Evolutionary conservation across 2,113 vertebrate genomes (phyloP), one percentile per base, ranked within the genome.

Genomic region (Cyprinus carpio): DNA sequence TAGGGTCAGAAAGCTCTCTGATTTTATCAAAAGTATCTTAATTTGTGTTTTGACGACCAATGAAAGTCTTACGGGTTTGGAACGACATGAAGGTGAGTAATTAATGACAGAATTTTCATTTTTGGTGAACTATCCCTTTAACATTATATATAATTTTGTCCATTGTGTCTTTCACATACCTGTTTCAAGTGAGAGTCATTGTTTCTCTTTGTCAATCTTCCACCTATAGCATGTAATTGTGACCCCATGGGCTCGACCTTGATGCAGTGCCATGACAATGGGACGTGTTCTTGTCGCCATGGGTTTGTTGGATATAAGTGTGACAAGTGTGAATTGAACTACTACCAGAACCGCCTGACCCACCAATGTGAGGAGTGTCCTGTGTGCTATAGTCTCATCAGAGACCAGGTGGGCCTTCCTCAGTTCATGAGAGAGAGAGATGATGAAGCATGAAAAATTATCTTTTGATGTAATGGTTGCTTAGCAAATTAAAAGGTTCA

Each of bases 281-380:
- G 96, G 81, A 97, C 97, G 0, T 99, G 98, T 81, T 84, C 89
- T 62, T 99, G 97, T 88, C 94, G 51, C 34, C 91, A 91, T 0
- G 97, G 98, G 87, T 98, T 98, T 0, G 87, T 94, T 89, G 97
- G 97, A 58, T 94, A 96, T 91, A 97, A 96, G 90, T 99, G 98
- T 23, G 96, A 98, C 91, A 95, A 83, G 79, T 99, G 98, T 91
- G 93, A 94, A 88, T 81, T 92, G 85, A 98, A 99, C 93, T 97
- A 95, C 91, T 98, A 96, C 95, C 93, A 93, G 1, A 89, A 92
- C 76, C 91, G 85, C 0, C 82, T 25, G 0, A 94, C 94, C 16
- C 90, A 94, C 1, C 91, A 89, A 85, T 99, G 98, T 90, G 95
- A 94, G 90, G 95, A 96, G 87, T 99, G 98, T 9, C 97, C 97